These are phyloP conservation scores for Tinea semifulvella DNA, from an alignment of 2,888 invertebrate genomes.

Conservation along the genomic window DNA sequence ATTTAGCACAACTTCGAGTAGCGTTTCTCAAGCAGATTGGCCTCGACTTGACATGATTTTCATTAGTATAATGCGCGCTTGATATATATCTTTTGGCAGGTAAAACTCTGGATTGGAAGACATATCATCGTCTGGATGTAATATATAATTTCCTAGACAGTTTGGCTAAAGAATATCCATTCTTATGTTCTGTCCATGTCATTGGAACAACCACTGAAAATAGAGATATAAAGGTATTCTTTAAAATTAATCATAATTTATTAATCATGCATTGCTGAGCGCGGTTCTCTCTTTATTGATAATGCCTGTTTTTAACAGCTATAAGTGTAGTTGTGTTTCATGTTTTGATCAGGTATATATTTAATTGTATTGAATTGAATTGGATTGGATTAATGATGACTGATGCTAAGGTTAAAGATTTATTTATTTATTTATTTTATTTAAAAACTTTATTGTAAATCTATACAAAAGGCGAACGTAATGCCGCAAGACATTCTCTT, in stretches of 20 bases:
- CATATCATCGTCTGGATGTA: conserved; percentile 39
- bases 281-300: too few relatives aligned
- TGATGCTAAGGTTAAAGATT: too few relatives aligned
- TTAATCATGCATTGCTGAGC: too few relatives aligned
- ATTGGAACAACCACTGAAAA: conserved; percentile 49
- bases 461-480: too few relatives aligned
- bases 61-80: too few relatives aligned
- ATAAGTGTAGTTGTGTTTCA: not conserved
- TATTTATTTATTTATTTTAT: too few relatives aligned
- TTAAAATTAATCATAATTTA: not conserved
- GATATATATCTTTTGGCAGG: not conserved
- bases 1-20: too few relatives aligned
- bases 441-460: too few relatives aligned
- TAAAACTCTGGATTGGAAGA: conserved; percentile 37
- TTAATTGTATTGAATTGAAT: not conserved
- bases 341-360: conserved; percentile 2
- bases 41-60: too few relatives aligned
- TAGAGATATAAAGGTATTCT: conserved; percentile 39
- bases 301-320: not conserved
- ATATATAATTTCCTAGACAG: conserved; percentile 45
- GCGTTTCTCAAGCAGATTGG: too few relatives aligned
- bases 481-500: too few relatives aligned
- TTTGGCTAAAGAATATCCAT: conserved; percentile 39
- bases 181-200: conserved; percentile 40
- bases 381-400: too few relatives aligned